Base-by-base conservation (phyloP, 2,113 vertebrate species). In the Cryptomyrus ogoouensis region DNA sequence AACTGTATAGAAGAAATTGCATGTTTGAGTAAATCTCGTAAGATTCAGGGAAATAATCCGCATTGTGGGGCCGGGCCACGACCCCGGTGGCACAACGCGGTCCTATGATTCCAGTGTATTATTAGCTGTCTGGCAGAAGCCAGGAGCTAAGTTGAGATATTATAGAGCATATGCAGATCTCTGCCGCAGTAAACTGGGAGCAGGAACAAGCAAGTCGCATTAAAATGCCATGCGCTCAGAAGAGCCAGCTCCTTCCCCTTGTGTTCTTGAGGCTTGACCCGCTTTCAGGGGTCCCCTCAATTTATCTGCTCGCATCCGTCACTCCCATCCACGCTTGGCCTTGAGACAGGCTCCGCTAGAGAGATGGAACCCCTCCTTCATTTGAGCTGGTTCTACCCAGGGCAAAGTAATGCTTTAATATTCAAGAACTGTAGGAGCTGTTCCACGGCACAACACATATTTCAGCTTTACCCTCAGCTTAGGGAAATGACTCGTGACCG, bases 21-120 rank as follows among this genome's bases (percentile, higher is more conserved):
- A 90, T 86, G 91, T 93, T 93, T 91, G 92, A 89, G 90, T 90
- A 94, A 95, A 94, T 92, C 91, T 94, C 93, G 89, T 50, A 90
- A 91, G 87, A 93, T 89, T 93, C 88, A 92, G 92, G 93, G 92
- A 95, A 95, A 93, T 94, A 87, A 93, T 94, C 90, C 92, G 90
- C 93, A 42, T 93, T 93, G 95, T 91, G 93, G 89, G 83, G 90
- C 90, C 91, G 92, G 90, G 88, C 86, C 87, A 90, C 80, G 83
- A 87, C 85, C 91, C 93, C n/a, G 92, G 10, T 4, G 27, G 10
- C 95, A 93, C 94, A 96, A 92, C 88, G 91, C 39, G 49, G 46
- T 49, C 77, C 27, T 70, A 62, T 91, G 93, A 93, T 95, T 94
- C 93, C 94, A 95, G 91, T 56, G 35, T 31, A 58, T 42, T 12